Evolutionary conservation across 2,113 vertebrate genomes (phyloP), one percentile per base, ranked within the genome.

Genomic region (Eulemur macaco): DNA sequence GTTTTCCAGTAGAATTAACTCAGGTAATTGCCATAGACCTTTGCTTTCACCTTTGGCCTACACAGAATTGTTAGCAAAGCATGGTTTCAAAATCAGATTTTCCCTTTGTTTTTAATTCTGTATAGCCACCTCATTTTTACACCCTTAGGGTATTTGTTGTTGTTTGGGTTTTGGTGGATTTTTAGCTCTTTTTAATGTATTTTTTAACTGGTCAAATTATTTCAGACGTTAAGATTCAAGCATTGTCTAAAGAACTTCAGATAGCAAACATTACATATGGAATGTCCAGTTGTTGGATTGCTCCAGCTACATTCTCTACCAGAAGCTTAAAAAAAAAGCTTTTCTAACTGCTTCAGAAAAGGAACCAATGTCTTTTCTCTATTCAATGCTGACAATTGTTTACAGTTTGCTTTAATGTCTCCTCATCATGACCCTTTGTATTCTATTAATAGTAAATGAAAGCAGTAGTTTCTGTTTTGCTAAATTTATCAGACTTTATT

Each of bases 161-260:
- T n/a, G 21, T 66, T 39, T 54, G 15, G 6, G 8, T 47, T 58
- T 23, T 37, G 13, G 13, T 31, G 50, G 27, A 20, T 86, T 78
- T 21, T n/a, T n/a, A 29, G 0, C 39, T 50, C 27, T 39, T 3
- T 69, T 94, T 86, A 83, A 56, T 52, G 13, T 89, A 69, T 92
- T 92, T 91, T 87, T 87, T 91, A 94, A 66, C 54, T 87, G 12
- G 39, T 77, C 18, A 80, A 2, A 64, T 87, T 96, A 86, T 89
- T 96, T 95, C 5, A 2, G 21, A 90, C 45, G 39, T 15, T 89
- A 50, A 92, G 42, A 52, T 3, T 92, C 42, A 90, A 69, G 56
- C 1, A 8, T 37, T 82, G 9, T 86, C 89, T 39, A 91, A 45
- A 18, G 68, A 89, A 27, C 27, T 89, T 71, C 37, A 86, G 86